Evolutionary conservation across 2,797 vertebrate species (phyloP).

Genomic region (Alcedo atthis): DNA sequence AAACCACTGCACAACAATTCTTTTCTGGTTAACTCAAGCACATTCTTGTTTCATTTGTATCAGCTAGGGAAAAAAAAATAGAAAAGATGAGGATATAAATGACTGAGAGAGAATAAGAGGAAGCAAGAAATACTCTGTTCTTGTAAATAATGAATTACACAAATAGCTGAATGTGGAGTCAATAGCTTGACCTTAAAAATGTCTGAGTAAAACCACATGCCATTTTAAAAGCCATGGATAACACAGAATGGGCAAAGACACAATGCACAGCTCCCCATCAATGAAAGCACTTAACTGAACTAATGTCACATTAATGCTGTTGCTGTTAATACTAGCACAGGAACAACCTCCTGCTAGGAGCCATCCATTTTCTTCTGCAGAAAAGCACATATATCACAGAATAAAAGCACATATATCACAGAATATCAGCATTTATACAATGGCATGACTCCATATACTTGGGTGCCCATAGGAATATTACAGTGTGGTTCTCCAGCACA

Average conservation of each 20-base stretch:
- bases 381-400: neutral
- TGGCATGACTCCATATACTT: neutral
- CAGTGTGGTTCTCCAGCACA: neutral
- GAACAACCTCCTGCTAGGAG: neutral
- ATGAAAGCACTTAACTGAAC: neutral
- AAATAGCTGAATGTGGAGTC: neutral
- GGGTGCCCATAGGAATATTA: neutral
- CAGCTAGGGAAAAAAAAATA: neutral
- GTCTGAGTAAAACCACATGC: neutral
- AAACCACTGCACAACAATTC: neutral
- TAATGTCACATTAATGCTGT: neutral
- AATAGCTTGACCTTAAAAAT: neutral
- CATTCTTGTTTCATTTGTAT: neutral
- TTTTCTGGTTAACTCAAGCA: neutral
- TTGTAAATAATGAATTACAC: neutral
- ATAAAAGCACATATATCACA: too few species aligned
- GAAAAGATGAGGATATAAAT: neutral
- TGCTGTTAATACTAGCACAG: neutral
- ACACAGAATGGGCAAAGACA: neutral
- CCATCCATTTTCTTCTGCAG: neutral
- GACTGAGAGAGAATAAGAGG: neutral
- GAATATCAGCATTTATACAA: constrained; percentile 7
- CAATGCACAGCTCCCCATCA: neutral
- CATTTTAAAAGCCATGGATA: constrained; percentile 22
- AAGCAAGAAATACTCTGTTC: neutral